Conservation (phyloP, 2,888 invertebrate genomes). For the Pyrochroa serraticornis region DNA sequence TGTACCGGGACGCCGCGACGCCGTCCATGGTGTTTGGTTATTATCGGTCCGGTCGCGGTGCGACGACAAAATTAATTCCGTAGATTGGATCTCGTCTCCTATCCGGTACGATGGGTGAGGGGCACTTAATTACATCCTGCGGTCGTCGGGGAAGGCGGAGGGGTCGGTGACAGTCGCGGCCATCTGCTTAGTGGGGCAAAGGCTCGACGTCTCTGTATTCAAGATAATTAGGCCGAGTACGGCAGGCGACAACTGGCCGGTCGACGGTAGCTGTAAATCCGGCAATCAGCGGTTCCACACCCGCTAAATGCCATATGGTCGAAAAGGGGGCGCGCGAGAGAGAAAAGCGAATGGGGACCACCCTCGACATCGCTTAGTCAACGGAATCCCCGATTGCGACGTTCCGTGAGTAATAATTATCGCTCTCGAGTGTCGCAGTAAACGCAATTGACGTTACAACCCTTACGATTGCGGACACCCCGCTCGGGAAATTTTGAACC, state of each 20-base stretch:
- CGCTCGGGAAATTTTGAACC: no score
- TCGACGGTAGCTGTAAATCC: slow-evolving; percentile 20
- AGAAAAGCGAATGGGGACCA: no score
- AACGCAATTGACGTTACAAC: no score
- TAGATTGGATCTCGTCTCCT: slow-evolving; percentile 28
- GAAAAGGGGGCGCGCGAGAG: background rate
- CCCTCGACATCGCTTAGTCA: no score
- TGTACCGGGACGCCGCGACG: no score
- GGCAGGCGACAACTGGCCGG: slow-evolving; percentile 25
- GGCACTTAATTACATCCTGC: slow-evolving; percentile 34
- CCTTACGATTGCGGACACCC: no score
- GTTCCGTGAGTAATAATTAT: no score
- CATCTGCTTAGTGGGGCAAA: slow-evolving; percentile 33
- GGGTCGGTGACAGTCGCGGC: slow-evolving; percentile 31
- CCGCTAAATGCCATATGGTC: slow-evolving; percentile 20
- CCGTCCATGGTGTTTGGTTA: no score
- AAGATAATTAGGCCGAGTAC: slow-evolving; percentile 31
- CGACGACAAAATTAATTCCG: slow-evolving; percentile 26
- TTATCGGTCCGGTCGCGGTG: no score
- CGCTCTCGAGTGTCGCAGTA: no score
- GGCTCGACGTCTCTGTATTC: slow-evolving; percentile 19
- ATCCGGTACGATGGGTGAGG: slow-evolving; percentile 29
- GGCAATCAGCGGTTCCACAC: slow-evolving; percentile 26
- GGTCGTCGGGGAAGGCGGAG: slow-evolving; percentile 23
- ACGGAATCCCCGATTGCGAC: no score